Base-by-base conservation (phyloP, 2,113 vertebrate species). In the Corynorhinus townsendii region DNA sequence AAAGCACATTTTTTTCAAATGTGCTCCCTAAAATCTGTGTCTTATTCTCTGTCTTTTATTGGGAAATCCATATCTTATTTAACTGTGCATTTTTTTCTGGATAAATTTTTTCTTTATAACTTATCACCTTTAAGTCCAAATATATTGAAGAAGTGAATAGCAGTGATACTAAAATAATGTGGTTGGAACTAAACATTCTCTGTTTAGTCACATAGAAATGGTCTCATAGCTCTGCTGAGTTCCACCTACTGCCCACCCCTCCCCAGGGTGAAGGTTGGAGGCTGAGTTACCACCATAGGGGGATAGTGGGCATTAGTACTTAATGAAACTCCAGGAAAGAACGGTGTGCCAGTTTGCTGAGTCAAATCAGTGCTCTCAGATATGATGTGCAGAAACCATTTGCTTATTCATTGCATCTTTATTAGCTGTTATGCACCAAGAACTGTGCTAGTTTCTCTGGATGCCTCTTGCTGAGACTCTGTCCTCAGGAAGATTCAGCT, bases 1-100 rank as follows among this genome's bases (percentile, higher is more conserved):
- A 95, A 68, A 81, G 72, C 88, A 88, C 47, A 38, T 93, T 81
- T 93, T 62, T 62, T 9, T 76, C 86, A 82, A 59, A 54, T 35
- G 19, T 69, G 11, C 38, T 69, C 22, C 59, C 9, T 84, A 77
- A 76, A 86, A 38, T 73, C 35, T 77, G 40, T 88, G n/a, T 49
- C 5, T 26, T 83, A 49, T 17, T 89, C 43, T 93, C 22, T 64
- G 0, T 77, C 16, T 49, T 89, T 71, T 82, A 68, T 56, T 86
- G 54, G 47, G 66, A 79, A 94, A 91, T 64, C 38, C 17, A 9
- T 47, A 24, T 95, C 62, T 73, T 91, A 86, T 30, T 84, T 68
- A 82, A 33, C 69, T 54, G 14, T 73, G 40, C 33, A 40, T 83
- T 91, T 91, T 91, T 89, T 96, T 72, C 35, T 81, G 66, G 26